A percentile compares a stretch with the other conserved stretches of the same genome.
Evolutionary conservation across 2,113 vertebrate species (phyloP).

Genomic region (Sciurus niger): DNA sequence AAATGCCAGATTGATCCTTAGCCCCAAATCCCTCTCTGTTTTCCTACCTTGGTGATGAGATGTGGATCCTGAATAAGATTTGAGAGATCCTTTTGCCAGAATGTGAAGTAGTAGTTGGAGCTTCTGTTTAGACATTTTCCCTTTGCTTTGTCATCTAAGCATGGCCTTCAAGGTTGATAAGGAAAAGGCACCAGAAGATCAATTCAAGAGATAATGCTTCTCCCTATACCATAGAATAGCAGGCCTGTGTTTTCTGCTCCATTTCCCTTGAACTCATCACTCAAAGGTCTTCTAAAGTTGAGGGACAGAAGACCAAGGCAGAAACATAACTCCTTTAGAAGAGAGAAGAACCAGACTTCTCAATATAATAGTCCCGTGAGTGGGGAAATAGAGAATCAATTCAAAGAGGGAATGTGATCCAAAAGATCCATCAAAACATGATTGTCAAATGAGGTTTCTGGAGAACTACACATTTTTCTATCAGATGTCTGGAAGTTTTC

Average conservation of each 20-base stretch:
- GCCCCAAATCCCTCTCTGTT: neutral
- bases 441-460: slow-evolving; percentile 11
- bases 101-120: neutral
- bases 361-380: neutral
- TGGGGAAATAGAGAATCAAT: neutral
- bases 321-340: neutral
- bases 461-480: neutral
- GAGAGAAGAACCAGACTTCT: neutral
- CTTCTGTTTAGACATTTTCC: neutral
- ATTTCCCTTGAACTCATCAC: neutral
- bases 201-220: neutral
- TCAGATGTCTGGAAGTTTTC: neutral
- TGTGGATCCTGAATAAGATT: neutral
- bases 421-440: neutral
- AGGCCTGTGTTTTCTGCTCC: neutral
- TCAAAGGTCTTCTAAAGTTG: neutral
- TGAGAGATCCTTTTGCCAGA: neutral
- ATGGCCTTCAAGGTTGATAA: neutral
- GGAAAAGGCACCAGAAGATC: neutral
- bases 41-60: neutral
- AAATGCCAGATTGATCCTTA: neutral
- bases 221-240: neutral
- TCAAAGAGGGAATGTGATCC: neutral
- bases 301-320: neutral
- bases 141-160: neutral